Evolutionary conservation across 2,888 invertebrate genomes (phyloP).

Genomic region (Phyllotreta cruciferae): DNA sequence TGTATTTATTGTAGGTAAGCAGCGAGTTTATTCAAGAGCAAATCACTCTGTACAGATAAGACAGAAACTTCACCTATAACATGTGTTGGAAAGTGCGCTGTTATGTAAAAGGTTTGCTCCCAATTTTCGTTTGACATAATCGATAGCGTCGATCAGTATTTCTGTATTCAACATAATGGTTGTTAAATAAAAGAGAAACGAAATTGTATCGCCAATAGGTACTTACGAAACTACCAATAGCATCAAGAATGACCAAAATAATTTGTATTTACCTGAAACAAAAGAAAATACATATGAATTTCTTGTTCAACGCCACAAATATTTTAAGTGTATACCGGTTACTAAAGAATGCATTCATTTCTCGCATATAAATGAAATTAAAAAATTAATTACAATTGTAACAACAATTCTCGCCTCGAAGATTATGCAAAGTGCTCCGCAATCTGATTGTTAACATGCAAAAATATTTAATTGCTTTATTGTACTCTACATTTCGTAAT

Average conservation of each 20-base stretch:
- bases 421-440: no score
- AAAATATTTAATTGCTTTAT: no score
- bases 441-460: no score
- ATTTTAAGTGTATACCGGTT: neutral
- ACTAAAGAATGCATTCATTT: no score
- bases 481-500: no score
- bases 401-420: no score
- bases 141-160: constrained; percentile 27
- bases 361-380: no score
- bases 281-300: neutral
- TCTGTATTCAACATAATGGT: constrained; percentile 6
- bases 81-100: constrained; percentile 35
- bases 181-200: constrained; percentile 18
- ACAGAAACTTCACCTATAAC: constrained; percentile 26
- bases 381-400: no score
- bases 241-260: constrained; percentile 1
- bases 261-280: constrained; percentile 26
- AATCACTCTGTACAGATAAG: constrained; percentile 8
- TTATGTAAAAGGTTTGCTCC: constrained; percentile 35
- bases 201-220: neutral
- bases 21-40: neutral
- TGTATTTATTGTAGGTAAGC: no score
- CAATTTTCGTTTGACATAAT: constrained; percentile 33
- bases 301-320: neutral
- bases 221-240: constrained; percentile 18